Evolutionary conservation across 1,140 invertebrate species (phyloP), one percentile per base, ranked within the genome.

Genomic region (Calephelis nemesis): DNA sequence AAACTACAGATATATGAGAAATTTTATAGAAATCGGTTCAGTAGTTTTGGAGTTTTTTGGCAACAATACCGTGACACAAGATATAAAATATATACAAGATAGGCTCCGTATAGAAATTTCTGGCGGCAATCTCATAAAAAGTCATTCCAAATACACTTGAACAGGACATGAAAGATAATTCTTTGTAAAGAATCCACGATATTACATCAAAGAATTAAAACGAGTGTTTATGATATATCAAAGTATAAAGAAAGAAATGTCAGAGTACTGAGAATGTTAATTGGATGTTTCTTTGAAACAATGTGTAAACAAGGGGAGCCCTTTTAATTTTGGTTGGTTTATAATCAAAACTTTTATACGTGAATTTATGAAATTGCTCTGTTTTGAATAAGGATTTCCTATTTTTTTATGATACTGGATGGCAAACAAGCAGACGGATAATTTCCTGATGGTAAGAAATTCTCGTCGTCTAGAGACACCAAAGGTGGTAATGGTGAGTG

Each of bases 221-320:
- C 30, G 69, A 72, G 71, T 78, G 74, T 78, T 81, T 78, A 78
- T 76, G 68, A 76, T 58, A 74, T 42, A 54, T 49, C 65, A 69
- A 69, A 69, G 68, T 72, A 73, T 60, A 73, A 77, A 73, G 75
- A 77, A 65, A 64, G 50, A 52, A 72, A 58, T 40, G 40, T 62
- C 72, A 74, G 13, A 69, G 62, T 69, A 76, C 68, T 65, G 74
- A 71, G 81, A 84, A 86, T 83, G 73, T 82, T 83, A 84, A 84
- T 85, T 83, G 83, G 74, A 71, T 67, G 68, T 62, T 76, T 81
- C 79, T 77, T 67, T 76, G 76, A 80, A 79, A 84, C 76, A 72
- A 76, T 76, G 72, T 74, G 73, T 79, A 81, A 82, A 80, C 78
- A 81, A 69, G 76, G 81, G 78, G 77, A 68, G 74, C 66, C 62